A percentile compares a stretch with the other conserved stretches of the same genome.
phyloP scores from a whole-genome alignment of 2,888 invertebrate genomes.

The Hemistola chrysoprasaria region DNA sequence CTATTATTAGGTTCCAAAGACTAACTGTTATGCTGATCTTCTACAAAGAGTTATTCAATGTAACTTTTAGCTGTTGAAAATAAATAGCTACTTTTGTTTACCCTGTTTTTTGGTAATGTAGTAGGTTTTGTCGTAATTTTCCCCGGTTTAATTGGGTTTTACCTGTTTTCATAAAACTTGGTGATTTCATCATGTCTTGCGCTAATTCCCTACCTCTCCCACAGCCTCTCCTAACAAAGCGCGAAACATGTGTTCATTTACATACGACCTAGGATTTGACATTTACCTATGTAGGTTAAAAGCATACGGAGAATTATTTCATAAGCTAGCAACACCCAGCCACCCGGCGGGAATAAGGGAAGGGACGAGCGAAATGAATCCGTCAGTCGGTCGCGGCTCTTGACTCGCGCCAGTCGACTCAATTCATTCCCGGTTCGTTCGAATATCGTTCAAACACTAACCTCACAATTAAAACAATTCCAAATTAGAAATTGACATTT shows the following conservation, averaged over 20 bases:
- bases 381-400: constrained; percentile 65
- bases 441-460: constrained; percentile 35
- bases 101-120: too few relatives aligned
- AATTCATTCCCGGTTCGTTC: constrained; percentile 8
- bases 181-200: too few relatives aligned
- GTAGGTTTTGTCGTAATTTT: too few relatives aligned
- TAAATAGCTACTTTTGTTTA: too few relatives aligned
- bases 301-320: constrained; percentile 35
- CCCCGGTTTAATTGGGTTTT: too few relatives aligned
- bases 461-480: constrained; percentile 36
- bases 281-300: constrained; percentile 12
- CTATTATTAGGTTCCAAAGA: too few relatives aligned
- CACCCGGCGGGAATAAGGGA: constrained; percentile 51
- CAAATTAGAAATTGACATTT: constrained; percentile 19
- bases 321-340: constrained; percentile 50
- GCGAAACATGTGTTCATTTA: constrained; percentile 13
- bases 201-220: too few relatives aligned
- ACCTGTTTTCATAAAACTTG: too few relatives aligned
- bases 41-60: too few relatives aligned
- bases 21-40: too few relatives aligned
- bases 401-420: constrained; percentile 33
- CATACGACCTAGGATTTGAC: background rate
- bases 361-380: constrained; percentile 10
- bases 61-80: too few relatives aligned
- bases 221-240: too few relatives aligned